Conservation (phyloP, 2,888 invertebrate species). For the Phasia obesa region DNA sequence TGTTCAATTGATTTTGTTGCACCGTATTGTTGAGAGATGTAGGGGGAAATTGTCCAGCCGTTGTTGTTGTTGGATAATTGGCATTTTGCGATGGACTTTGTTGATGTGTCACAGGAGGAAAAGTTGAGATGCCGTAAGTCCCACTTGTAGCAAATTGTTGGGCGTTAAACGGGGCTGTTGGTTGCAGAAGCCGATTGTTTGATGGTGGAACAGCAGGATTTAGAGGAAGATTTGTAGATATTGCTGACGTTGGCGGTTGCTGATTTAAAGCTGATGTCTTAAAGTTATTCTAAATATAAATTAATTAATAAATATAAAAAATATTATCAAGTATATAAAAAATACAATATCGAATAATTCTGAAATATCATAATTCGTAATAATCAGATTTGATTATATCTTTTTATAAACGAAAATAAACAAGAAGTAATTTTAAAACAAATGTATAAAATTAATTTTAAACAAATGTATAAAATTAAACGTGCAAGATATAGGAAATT, state of each 20-base stretch:
- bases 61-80: slow-evolving; percentile 70
- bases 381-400: no score
- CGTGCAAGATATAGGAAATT: no score
- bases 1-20: slow-evolving; percentile 75
- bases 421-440: no score
- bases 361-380: no score
- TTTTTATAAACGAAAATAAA: no score
- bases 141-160: slow-evolving; percentile 58
- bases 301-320: no score
- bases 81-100: slow-evolving; percentile 71
- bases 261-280: slow-evolving; percentile 74
- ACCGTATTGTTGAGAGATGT: slow-evolving; percentile 52
- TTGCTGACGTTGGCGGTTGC: slow-evolving; percentile 36
- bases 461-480: no score
- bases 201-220: slow-evolving; percentile 4
- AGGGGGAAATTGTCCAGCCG: slow-evolving; percentile 50
- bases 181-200: slow-evolving; percentile 43
- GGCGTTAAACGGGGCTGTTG: slow-evolving; percentile 34
- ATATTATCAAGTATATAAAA: no score
- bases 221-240: slow-evolving; percentile 40
- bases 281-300: slow-evolving; percentile 72
- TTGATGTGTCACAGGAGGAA: slow-evolving; percentile 69
- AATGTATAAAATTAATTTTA: no score
- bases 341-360: no score
- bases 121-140: slow-evolving; percentile 69